Evolutionary conservation across 2,888 invertebrate species (phyloP), one percentile per base, ranked within the genome.

Genomic region (Hypolimnas misippus): DNA sequence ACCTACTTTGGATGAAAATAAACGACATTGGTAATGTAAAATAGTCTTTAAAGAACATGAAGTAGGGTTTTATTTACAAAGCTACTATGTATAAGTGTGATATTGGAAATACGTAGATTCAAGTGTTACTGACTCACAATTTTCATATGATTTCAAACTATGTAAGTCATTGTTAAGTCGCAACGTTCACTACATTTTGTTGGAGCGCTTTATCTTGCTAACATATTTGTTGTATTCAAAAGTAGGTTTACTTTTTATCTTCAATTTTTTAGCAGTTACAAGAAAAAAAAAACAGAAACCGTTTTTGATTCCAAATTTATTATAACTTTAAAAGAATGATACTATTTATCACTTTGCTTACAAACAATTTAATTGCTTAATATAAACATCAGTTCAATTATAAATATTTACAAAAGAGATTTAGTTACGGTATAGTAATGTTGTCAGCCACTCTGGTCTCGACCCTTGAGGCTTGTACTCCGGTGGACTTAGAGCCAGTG

Each of bases 361-460:
- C 73, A 86, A 87, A 86, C 83, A 83, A 84, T 79, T 77, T 74
- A 71, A 76, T 77, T 78, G 78, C 83, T 86, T 86, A 87, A 75
- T 66, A 74, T 77, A 77, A 81, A 83, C 76, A 74, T 87, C 87
- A 84, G 83, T 87, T 85, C 87, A 84, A 82, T 81, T 83, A 74
- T 72, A 69, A 77, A 75, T 77, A 77, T 78, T 73, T 76, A 78
- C 73, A 75, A 68, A 46, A 51, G 60, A 61, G 63, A 61, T 67
- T 75, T 86, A 89, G 73, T 89, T 90, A 75, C 89, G 89, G 79
- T 91, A 92, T 42, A 91, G 76, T 77, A 89, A 81, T 63, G 88
- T 82, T 62, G 89, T 87, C 52, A 92, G 76, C 91, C 91, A 91
- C 64, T 92, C 91, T 1, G 89, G 86, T 65, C 85, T 77, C 44